phyloP scores from a whole-genome alignment of 2,888 invertebrate species.

The Portevinia maculata region DNA sequence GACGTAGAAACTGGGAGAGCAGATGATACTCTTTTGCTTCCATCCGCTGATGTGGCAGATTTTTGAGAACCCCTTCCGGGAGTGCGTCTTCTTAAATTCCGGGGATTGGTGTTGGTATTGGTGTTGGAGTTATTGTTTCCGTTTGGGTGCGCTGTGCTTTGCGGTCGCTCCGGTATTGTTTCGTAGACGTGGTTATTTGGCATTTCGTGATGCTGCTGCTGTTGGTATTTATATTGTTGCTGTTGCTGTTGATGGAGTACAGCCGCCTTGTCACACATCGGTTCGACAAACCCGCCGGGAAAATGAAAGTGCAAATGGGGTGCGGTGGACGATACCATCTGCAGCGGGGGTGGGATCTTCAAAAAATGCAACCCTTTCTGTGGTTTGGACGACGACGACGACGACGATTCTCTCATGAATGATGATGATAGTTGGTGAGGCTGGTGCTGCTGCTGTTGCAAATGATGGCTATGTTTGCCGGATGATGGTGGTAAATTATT shows the following conservation, averaged over 20 bases:
- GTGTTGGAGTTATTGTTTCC: constrained; percentile 60
- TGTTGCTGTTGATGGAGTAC: constrained; percentile 63
- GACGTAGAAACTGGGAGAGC: constrained; percentile 38
- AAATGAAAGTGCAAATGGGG: constrained; percentile 75
- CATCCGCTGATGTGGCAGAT: constrained; percentile 48
- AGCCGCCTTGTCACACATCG: constrained; percentile 74
- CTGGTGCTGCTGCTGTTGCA: constrained; percentile 48
- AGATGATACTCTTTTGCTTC: constrained; percentile 62
- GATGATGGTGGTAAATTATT: constrained; percentile 62
- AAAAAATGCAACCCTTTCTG: constrained; percentile 74
- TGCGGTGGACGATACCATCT: constrained; percentile 55
- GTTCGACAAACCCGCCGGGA: constrained; percentile 76
- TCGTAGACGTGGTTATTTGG: constrained; percentile 77
- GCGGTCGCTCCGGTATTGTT: constrained; percentile 77
- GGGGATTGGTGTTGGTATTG: constrained; percentile 53
- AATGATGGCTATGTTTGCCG: constrained; percentile 50
- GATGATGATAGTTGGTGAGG: constrained; percentile 14
- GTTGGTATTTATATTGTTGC: constrained; percentile 62
- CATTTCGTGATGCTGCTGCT: constrained; percentile 73
- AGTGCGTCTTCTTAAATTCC: constrained; percentile 67
- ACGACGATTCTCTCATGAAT: constrained; percentile 52
- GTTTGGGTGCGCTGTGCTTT: constrained; percentile 38
- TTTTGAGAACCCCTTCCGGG: constrained; percentile 70
- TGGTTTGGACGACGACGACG: constrained; percentile 48
- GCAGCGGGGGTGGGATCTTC: constrained; percentile 75